These are phyloP conservation scores for Polydesmus complanatus DNA, from an alignment of 2,888 invertebrate species.

Conservation along the genomic window DNA sequence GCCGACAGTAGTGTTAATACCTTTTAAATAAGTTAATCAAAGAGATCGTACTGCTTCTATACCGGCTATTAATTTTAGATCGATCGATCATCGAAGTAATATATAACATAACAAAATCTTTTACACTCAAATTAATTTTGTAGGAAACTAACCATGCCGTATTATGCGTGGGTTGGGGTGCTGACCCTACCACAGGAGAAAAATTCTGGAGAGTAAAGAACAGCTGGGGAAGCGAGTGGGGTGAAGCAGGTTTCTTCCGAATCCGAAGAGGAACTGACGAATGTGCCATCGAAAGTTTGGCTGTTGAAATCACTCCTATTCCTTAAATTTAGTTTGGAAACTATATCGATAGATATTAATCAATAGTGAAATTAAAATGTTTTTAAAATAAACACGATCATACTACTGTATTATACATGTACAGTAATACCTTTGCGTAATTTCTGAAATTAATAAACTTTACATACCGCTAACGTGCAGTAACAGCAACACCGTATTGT, in stretches of 20 bases:
- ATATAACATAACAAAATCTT: neutral
- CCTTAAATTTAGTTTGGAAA: too few species aligned
- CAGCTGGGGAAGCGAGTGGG: slow-evolving; percentile 27
- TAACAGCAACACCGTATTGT: too few species aligned
- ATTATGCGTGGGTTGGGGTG: slow-evolving; percentile 37
- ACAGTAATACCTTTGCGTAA: too few species aligned
- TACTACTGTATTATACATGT: too few species aligned
- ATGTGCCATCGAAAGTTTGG: slow-evolving; percentile 16
- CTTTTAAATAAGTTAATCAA: neutral
- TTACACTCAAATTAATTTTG: slow-evolving; percentile 24
- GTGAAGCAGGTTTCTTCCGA: slow-evolving; percentile 27
- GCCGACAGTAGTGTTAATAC: neutral
- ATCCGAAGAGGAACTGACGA: slow-evolving; percentile 24
- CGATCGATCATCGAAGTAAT: neutral
- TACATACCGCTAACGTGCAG: too few species aligned
- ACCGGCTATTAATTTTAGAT: neutral
- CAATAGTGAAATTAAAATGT: too few species aligned
- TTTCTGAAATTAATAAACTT: too few species aligned
- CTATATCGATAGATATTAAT: too few species aligned
- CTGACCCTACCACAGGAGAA: slow-evolving; percentile 25
- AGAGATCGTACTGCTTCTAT: neutral
- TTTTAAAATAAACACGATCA: too few species aligned
- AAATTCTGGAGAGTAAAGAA: slow-evolving; percentile 26
- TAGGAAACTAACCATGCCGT: slow-evolving; percentile 38
- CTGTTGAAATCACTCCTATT: slow-evolving; percentile 11